These are phyloP conservation scores for Monoplex corrugatus DNA, from an alignment of 2,888 invertebrate species.

Conservation along the genomic window DNA sequence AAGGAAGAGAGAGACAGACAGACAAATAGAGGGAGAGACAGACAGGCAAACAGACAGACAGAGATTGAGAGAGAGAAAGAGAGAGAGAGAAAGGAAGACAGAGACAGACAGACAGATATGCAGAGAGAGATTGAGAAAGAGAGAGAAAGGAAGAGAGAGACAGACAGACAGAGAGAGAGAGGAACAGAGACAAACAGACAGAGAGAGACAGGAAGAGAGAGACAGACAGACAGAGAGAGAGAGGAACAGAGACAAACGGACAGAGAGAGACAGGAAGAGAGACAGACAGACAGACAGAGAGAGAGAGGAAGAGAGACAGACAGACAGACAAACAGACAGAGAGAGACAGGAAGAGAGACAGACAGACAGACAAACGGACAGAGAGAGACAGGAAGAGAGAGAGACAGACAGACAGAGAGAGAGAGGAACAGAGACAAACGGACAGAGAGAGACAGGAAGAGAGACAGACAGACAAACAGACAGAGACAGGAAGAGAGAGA, in stretches of 20 bases:
- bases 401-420: no score
- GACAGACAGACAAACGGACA: background rate
- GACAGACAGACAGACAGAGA: slow-evolving; percentile 11
- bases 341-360: background rate
- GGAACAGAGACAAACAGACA: background rate
- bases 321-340: background rate
- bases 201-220: background rate
- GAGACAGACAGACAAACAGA: no score
- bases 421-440: no score
- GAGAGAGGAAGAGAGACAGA: background rate
- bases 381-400: no score
- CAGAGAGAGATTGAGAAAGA: no score
- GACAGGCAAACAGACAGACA: background rate
- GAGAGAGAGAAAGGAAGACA: background rate
- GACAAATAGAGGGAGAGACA: background rate
- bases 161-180: background rate
- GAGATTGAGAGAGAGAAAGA: background rate
- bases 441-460: background rate
- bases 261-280: background rate
- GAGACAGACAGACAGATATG: no score
- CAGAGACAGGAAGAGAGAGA: no score
- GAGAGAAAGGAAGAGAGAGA: background rate
- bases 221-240: background rate
- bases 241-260: background rate
- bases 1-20: background rate